phyloP scores from a whole-genome alignment of 2,797 vertebrate species.

The Balearica regulorum region DNA sequence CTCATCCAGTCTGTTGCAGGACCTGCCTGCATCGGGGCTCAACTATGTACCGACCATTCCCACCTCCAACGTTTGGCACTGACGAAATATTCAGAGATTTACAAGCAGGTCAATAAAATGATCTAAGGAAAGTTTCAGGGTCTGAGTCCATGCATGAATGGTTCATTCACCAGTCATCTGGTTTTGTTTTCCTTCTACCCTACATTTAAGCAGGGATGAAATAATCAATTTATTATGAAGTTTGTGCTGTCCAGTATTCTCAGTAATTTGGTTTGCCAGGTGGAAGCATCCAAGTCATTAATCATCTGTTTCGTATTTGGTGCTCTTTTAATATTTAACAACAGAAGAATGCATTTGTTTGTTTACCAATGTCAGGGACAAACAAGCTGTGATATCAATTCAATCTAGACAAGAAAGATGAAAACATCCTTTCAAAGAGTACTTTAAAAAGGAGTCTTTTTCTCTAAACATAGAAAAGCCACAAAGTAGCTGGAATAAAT shows the following conservation, averaged over 20 bases:
- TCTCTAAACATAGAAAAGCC: neutral
- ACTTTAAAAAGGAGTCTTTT: neutral
- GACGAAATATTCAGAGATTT: neutral
- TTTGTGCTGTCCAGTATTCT: constrained; percentile 13
- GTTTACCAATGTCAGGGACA: neutral
- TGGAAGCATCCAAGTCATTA: constrained; percentile 38
- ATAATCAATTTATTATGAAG: constrained; percentile 38
- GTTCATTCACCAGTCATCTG: neutral
- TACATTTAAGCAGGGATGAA: neutral
- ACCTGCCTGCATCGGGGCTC: neutral
- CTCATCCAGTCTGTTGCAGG: neutral
- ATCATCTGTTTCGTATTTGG: constrained; percentile 13
- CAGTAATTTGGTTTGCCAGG: constrained; percentile 46
- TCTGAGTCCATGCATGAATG: neutral
- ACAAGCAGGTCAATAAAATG: neutral
- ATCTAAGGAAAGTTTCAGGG: neutral
- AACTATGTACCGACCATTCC: accelerated
- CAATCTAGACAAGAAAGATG: neutral
- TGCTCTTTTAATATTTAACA: constrained; percentile 48
- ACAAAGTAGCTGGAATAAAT: neutral
- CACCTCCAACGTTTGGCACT: accelerated
- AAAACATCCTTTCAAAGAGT: neutral
- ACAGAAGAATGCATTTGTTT: neutral
- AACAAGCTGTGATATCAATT: neutral
- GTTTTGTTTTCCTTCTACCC: neutral